These are phyloP conservation scores for Syrista parreyssii DNA, from an alignment of 2,888 invertebrate genomes.

Conservation along the genomic window DNA sequence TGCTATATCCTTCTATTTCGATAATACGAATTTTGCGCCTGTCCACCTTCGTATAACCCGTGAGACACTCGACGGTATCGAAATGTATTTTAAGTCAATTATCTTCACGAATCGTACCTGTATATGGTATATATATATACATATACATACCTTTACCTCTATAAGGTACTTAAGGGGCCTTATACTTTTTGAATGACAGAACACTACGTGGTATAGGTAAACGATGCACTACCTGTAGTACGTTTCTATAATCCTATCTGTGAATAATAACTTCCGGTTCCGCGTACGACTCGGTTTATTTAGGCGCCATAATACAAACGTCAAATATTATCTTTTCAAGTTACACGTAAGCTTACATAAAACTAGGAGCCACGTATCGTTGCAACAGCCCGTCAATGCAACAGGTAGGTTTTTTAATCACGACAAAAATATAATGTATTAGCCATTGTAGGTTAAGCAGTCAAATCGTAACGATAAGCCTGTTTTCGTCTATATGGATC, in stretches of 20 bases:
- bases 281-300: background rate
- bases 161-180: background rate
- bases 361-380: background rate
- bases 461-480: background rate
- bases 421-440: background rate
- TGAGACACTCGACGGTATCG: background rate
- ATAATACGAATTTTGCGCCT: background rate
- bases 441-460: background rate
- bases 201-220: no score
- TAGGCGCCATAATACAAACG: background rate
- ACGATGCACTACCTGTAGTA: background rate
- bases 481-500: background rate
- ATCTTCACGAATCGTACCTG: background rate
- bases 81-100: background rate
- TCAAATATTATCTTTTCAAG: background rate
- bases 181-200: background rate
- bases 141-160: no score
- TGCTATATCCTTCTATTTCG: conserved; percentile 23
- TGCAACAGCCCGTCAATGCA: background rate
- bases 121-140: no score
- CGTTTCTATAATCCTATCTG: background rate
- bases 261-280: background rate
- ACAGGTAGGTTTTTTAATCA: background rate
- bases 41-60: background rate
- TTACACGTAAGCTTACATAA: background rate